These are phyloP conservation scores for Liodrosophila aerea DNA, from an alignment of 2,888 invertebrate species.

Conservation along the genomic window DNA sequence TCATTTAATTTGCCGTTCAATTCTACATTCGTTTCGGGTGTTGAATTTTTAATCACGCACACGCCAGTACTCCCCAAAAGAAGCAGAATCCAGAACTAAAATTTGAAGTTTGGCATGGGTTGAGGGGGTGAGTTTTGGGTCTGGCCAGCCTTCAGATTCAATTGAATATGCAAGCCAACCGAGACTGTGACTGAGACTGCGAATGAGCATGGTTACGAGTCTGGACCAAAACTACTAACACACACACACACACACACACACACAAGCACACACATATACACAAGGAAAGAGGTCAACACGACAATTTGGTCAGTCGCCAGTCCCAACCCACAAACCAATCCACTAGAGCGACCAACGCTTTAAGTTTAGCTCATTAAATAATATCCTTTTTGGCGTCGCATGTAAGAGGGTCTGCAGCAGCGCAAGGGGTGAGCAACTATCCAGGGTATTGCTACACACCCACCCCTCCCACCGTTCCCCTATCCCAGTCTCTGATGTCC, in stretches of 20 bases:
- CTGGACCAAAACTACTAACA: constrained; percentile 51
- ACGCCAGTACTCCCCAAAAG: constrained; percentile 57
- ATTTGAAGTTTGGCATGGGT: neutral
- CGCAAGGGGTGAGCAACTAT: constrained; percentile 3
- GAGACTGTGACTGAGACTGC: constrained; percentile 17
- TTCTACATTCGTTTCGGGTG: constrained; percentile 77
- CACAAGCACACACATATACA: constrained; percentile 14
- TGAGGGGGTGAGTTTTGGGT: constrained; percentile 8
- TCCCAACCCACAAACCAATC: constrained; percentile 36
- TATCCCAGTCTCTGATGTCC: no score
- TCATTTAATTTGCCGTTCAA: constrained; percentile 80
- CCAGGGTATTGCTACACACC: no score
- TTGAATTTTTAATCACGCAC: constrained; percentile 81
- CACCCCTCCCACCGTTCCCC: no score
- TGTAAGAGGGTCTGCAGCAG: neutral
- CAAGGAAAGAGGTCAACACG: constrained; percentile 71
- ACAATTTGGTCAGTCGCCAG: constrained; percentile 69
- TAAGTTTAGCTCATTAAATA: constrained; percentile 81
- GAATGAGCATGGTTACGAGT: constrained; percentile 11
- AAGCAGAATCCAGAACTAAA: constrained; percentile 5
- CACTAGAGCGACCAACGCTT: constrained; percentile 57
- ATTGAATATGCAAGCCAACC: constrained; percentile 66
- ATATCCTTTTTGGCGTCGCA: constrained; percentile 68
- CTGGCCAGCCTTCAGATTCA: constrained; percentile 36
- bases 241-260: constrained; percentile 10